Base-by-base conservation (phyloP, 2,888 invertebrate species). In the Drosophila lacicola region DNA sequence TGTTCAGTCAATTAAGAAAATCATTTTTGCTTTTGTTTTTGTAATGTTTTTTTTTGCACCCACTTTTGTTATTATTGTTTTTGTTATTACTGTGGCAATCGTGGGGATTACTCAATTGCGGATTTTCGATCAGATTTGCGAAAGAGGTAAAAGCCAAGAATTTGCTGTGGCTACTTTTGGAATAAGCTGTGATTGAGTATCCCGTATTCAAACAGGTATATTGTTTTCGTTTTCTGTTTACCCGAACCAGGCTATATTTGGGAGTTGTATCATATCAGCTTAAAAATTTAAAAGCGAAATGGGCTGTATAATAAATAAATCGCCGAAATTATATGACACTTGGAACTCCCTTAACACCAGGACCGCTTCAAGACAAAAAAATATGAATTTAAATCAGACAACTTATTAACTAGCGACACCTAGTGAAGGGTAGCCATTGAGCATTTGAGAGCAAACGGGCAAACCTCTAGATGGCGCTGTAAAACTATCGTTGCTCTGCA, bases 1-100 rank as follows among this genome's bases (percentile, higher is more conserved):
- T 82, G 78, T 67, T 78, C 60, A 82, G 88, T 78, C 85, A 74
- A 80, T 87, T 84, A 78, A 76, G 79, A 82, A 89, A 89, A 84
- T 89, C 73, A 69, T 70, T 84, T 84, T 74, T 56, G 69, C 68
- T 68, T 73, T 78, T 61, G 46, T 51, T 60, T 68, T 46, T 14
- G n/a, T 46, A 21, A n/a, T 42, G 14, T 21, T 46, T 42, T 21
- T 44, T 21, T 39, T 74, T 74, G 67, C 81, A 78, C 78, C 74
- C 65, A 72, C 67, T 72, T 68, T 50, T 49, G 42, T 49, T 57
- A 47, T 34, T 61, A 9, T 63, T 61, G 47, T 36, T 57, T 9
- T 58, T 51, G 37, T 8, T 56, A 10, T 33, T 47, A 36, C 68
- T 79, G 65, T 63, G 64, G 84, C 73, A 83, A 56, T 83, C 70